Evolutionary conservation across 23 tunicate species (phyloP).

Genomic region (Halocynthia aurantium): DNA sequence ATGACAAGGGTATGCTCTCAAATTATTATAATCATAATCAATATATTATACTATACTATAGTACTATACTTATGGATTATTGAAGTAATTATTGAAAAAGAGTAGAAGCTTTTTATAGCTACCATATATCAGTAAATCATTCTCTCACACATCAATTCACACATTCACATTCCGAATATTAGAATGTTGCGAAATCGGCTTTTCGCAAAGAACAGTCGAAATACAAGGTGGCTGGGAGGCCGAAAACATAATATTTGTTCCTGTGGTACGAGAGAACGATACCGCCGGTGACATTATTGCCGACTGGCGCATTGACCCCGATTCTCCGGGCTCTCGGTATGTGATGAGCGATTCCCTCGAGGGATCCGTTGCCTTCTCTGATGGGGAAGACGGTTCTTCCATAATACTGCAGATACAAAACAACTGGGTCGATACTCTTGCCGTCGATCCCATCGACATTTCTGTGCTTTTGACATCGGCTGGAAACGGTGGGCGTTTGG

Average conservation of each 20-base stretch:
- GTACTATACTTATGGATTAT: neutral
- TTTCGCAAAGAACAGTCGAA: slow-evolving; percentile 1
- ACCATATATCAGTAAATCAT: neutral
- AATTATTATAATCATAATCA: neutral
- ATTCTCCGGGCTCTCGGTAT: neutral
- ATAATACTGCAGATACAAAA: slow-evolving; percentile 25
- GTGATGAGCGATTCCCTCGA: slow-evolving; percentile 5
- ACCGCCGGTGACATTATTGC: slow-evolving; percentile 43
- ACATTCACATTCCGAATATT: neutral
- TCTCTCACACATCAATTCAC: neutral
- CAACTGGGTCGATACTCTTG: slow-evolving; percentile 38
- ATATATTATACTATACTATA: neutral
- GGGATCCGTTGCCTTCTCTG: slow-evolving; percentile 33
- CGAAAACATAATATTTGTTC: slow-evolving; percentile 18
- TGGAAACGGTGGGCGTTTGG: slow-evolving; percentile 22
- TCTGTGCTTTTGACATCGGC: slow-evolving; percentile 31
- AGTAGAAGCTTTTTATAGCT: neutral
- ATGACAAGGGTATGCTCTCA: slow-evolving; percentile 55
- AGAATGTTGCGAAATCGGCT: slow-evolving; percentile 64
- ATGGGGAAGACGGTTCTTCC: slow-evolving; percentile 34
- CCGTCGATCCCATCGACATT: slow-evolving; percentile 31
- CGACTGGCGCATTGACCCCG: slow-evolving; percentile 26
- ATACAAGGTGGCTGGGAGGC: slow-evolving; percentile 16
- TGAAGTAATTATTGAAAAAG: no score
- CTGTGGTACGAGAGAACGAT: slow-evolving; percentile 43